Percentiles rank a stretch among this genome's conserved stretches.
Conservation (phyloP, 2,888 invertebrate species). For the Didymodactylos carnosus region DNA sequence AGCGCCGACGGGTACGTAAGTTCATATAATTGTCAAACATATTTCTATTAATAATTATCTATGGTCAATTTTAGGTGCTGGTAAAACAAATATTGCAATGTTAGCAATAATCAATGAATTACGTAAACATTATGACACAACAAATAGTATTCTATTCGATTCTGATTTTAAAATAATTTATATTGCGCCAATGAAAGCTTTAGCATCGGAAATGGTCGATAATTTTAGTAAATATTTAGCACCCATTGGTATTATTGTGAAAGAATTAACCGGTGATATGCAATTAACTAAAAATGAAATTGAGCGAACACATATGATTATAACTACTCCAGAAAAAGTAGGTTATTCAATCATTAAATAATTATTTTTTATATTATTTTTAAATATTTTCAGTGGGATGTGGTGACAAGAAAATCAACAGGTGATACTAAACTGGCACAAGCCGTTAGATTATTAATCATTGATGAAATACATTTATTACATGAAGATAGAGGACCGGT, state of each 20-base stretch:
- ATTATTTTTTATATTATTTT: no score
- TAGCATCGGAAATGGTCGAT: constrained; percentile 91
- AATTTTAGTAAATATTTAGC: constrained; percentile 66
- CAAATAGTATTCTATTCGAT: neutral
- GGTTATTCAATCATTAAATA: no score
- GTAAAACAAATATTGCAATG: constrained; percentile 94
- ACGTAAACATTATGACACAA: constrained; percentile 49
- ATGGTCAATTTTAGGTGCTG: constrained; percentile 47
- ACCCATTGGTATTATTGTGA: constrained; percentile 58
- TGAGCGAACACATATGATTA: constrained; percentile 80
- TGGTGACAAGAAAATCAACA: constrained; percentile 67
- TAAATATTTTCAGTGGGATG: no score
- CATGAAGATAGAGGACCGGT: constrained; percentile 94
- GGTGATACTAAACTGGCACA: constrained; percentile 47
- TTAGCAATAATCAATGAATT: constrained; percentile 73
- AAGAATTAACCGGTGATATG: constrained; percentile 93
- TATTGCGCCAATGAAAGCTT: constrained; percentile 96
- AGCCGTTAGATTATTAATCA: constrained; percentile 69
- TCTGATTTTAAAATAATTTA: constrained; percentile 58
- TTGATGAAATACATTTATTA: constrained; percentile 80
- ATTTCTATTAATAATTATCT: neutral
- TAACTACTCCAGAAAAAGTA: constrained; percentile 96
- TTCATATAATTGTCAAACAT: neutral
- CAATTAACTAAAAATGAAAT: constrained; percentile 82
- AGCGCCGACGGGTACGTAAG: constrained; percentile 57